Percentiles rank a stretch among this genome's conserved stretches.
phyloP scores from a whole-genome alignment of 2,113 vertebrate species.

The Dolichotis patagonum region DNA sequence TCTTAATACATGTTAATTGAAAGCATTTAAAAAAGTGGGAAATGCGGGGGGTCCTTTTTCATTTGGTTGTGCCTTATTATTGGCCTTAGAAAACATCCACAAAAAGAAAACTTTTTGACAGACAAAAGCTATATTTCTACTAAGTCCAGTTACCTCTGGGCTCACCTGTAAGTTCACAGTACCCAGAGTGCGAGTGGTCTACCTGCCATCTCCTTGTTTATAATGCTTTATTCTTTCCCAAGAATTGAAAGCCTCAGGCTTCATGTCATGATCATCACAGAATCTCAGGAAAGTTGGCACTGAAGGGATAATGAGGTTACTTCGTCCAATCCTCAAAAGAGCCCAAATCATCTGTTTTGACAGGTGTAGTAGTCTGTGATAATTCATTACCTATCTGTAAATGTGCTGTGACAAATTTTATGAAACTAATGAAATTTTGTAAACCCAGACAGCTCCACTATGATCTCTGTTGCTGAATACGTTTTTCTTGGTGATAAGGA shows the following conservation, averaged over 20 bases:
- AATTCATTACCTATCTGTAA: constrained; percentile 66
- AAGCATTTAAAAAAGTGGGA: not conserved
- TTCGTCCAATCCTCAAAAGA: constrained; percentile 36
- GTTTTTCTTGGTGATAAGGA: constrained; percentile 65
- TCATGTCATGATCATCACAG: not conserved
- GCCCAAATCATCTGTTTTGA: constrained; percentile 54
- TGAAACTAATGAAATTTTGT: constrained; percentile 73
- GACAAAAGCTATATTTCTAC: not conserved
- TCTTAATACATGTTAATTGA: not conserved
- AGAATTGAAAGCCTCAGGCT: not conserved
- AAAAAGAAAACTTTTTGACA: not conserved
- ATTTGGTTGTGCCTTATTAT: not conserved
- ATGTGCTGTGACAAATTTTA: constrained; percentile 68
- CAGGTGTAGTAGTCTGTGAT: constrained; percentile 25
- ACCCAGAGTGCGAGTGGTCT: not conserved
- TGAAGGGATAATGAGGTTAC: constrained; percentile 50
- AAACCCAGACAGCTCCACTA: constrained; percentile 55
- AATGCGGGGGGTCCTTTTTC: not conserved
- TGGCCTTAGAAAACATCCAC: not conserved
- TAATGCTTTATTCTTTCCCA: not conserved
- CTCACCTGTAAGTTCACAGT: not conserved
- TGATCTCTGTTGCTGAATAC: constrained; percentile 66
- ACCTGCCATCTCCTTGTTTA: not conserved
- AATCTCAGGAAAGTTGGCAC: not conserved
- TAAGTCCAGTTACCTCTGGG: not conserved